phyloP scores from a whole-genome alignment of 2,888 invertebrate genomes.

The Troglohyphantes excavatus region DNA sequence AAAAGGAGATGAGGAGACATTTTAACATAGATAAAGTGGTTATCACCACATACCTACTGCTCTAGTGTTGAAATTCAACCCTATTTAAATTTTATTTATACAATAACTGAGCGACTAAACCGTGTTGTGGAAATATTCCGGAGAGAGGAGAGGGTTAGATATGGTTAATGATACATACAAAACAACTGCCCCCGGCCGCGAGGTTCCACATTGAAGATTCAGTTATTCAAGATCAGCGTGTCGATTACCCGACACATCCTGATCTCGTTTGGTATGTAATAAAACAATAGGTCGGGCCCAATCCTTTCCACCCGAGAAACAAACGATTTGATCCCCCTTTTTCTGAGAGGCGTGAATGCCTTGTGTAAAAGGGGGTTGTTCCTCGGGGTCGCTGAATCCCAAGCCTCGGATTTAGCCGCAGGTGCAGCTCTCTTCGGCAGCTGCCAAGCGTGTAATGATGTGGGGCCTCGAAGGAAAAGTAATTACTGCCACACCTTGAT shows the following conservation, averaged over 20 bases:
- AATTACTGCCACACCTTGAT: conserved; percentile 74
- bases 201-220: conserved; percentile 3
- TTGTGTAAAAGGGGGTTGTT: background rate
- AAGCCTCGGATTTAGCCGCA: conserved; percentile 33
- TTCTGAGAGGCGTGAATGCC: conserved; percentile 12
- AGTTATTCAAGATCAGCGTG: conserved; percentile 13
- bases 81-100: no score
- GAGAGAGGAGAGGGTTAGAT: no score
- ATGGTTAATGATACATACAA: no score
- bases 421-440: conserved; percentile 64
- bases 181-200: background rate
- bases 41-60: no score
- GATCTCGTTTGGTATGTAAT: conserved; percentile 32
- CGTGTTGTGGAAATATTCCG: no score
- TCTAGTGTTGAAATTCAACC: no score
- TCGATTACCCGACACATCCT: background rate
- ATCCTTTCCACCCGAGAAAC: background rate
- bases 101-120: no score
- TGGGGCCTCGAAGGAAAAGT: conserved; percentile 52
- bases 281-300: conserved; percentile 22
- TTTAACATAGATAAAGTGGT: no score
- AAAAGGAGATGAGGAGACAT: no score
- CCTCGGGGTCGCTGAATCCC: background rate
- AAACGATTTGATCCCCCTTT: background rate
- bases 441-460: conserved; percentile 75